Base-by-base conservation (phyloP, 2,797 vertebrate genomes). In the Anableps anableps region DNA sequence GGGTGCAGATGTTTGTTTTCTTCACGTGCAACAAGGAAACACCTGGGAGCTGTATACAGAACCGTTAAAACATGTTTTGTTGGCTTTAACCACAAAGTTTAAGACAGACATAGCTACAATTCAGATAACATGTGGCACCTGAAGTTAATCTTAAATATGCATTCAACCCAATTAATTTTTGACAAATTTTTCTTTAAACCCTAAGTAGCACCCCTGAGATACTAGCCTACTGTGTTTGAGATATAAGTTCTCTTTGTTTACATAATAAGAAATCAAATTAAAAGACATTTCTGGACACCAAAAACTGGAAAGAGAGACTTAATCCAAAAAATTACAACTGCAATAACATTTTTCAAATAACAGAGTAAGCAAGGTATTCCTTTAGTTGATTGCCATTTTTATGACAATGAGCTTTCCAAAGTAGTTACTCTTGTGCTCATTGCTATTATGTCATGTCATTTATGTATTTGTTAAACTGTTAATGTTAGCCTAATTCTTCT, bases 21-120 rank as follows among this genome's bases (percentile, higher is more conserved):
- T 68, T 75, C 29, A 70, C 0, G 9, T 62, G 60, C 0, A 53
- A 86, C 2, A 36, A 77, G 92, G 86, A 92, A 92, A 85, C 93
- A 93, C 90, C 92, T 94, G 92, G 60, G 72, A 81, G 68, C 50
- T 48, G 31, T 29, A 2, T 62, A 75, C 62, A 23, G 43, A 41
- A 62, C 81, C 80, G 85, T 91, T 91, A 70, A 16, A 76, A 11
- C 41, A 41, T 86, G 74, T 83, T 64, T 23, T 48, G 72, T 7
- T 83, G 71, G 7, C 1, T 60, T 72, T 31, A 64, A 86, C 78
- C 83, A 45, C 77, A 82, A 0, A 60, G 19, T 6, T 38, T 43
- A 19, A 66, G 21, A 38, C 4, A 66, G 34, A 41, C 31, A 60
- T 17, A 34, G 72, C 60, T n/a, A 47, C 4, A n/a, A 62, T 68